Evolutionary conservation across 2,113 vertebrate genomes (phyloP).

Genomic region (Clarias magur): DNA sequence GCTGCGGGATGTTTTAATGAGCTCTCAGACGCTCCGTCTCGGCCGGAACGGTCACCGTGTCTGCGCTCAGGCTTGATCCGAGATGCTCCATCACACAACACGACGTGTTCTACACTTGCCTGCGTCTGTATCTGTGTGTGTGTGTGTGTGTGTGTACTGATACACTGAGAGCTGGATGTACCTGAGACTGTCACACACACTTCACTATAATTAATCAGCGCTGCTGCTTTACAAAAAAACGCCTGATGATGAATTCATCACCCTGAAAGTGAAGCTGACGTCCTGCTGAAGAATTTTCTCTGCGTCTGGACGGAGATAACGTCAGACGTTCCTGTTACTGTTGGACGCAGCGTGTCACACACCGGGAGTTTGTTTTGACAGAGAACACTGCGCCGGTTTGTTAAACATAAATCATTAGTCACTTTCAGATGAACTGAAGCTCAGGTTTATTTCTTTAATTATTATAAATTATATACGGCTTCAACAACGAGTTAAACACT

Average conservation of each 20-base stretch:
- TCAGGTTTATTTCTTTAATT: neutral
- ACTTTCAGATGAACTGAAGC: neutral
- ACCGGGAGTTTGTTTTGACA: neutral
- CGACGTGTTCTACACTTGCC: neutral
- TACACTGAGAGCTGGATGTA: neutral
- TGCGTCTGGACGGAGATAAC: neutral
- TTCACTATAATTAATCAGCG: constrained; percentile 14
- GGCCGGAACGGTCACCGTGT: constrained; percentile 13
- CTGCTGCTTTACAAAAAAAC: neutral
- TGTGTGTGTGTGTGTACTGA: neutral
- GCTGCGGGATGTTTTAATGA: constrained; percentile 16
- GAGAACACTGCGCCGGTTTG: neutral
- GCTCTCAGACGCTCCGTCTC: neutral
- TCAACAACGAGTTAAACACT: neutral
- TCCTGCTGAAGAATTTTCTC: neutral
- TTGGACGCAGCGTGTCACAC: neutral
- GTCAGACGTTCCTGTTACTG: neutral
- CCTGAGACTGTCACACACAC: constrained; percentile 14
- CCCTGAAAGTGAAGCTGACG: neutral
- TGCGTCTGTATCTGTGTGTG: neutral
- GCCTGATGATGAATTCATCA: neutral
- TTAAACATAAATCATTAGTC: neutral
- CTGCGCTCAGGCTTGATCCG: neutral
- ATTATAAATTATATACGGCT: neutral
- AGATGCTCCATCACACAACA: neutral